Evolutionary conservation across 1,140 invertebrate species (phyloP).

Genomic region (Drosophila parabipectinata): DNA sequence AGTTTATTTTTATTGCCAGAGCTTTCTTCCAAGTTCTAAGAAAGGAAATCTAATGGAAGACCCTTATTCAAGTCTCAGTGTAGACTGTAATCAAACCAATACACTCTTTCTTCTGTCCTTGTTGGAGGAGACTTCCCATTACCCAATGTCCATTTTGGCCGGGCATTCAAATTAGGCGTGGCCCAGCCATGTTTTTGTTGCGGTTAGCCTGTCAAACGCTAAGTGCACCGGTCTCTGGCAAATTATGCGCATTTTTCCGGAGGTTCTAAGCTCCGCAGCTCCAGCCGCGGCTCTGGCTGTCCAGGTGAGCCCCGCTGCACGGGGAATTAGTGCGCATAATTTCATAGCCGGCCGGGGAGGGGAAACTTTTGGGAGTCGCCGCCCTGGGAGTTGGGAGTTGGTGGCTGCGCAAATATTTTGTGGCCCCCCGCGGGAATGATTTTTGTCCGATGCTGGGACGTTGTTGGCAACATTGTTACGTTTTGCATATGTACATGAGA

Average conservation of each 20-base stretch:
- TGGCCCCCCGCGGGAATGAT: constrained; percentile 61
- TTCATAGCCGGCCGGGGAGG: constrained; percentile 59
- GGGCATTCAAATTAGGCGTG: constrained; percentile 36
- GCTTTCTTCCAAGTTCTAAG: no score
- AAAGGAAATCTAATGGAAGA: no score
- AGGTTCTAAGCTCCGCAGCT: constrained; percentile 16
- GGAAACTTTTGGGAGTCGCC: constrained; percentile 56
- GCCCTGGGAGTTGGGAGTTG: constrained; percentile 73
- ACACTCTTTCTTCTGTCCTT: no score
- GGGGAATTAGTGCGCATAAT: constrained; percentile 81
- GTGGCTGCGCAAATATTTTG: constrained; percentile 73
- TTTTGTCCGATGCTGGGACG: constrained; percentile 31
- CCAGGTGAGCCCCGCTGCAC: constrained; percentile 64
- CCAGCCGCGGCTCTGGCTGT: constrained; percentile 17
- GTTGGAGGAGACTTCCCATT: no score
- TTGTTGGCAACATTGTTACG: constrained; percentile 38
- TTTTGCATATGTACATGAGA: constrained; percentile 50
- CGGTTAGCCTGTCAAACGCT: constrained; percentile 38
- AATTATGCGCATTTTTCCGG: constrained; percentile 54
- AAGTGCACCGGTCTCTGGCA: constrained; percentile 40
- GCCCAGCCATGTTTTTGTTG: not conserved
- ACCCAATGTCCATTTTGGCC: not conserved
- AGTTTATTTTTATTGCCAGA: no score
- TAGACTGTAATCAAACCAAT: no score
- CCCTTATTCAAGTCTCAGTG: no score